phyloP scores from a whole-genome alignment of 64 coral and sea anemone genomes.

The Actinia tenebrosa region DNA sequence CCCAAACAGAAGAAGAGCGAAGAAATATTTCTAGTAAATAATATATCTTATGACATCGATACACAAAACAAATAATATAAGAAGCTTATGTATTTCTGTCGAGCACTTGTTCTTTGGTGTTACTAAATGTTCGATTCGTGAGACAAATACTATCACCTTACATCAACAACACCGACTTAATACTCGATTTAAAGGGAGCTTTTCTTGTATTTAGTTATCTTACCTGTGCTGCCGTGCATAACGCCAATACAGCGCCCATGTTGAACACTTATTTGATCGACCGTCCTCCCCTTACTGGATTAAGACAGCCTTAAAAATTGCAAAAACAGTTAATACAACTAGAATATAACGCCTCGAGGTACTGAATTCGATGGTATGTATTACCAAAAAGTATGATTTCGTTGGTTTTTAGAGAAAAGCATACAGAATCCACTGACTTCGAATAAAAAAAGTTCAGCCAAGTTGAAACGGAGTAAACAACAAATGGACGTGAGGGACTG shows the following conservation, averaged over 20 bases:
- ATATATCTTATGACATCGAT: too few species aligned
- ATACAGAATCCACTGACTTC: not conserved
- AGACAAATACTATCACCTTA: too few species aligned
- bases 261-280: not conserved
- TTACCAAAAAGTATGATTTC: not conserved
- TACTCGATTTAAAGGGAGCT: too few species aligned
- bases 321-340: not conserved
- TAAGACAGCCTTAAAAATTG: not conserved
- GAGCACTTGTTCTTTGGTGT: too few species aligned
- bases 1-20: too few species aligned
- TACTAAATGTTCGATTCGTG: too few species aligned
- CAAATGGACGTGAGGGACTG: not conserved
- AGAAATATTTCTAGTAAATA: too few species aligned
- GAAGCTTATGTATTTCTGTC: too few species aligned
- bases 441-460: not conserved
- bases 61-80: too few species aligned
- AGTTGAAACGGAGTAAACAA: not conserved
- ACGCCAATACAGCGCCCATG: slow-evolving; percentile 21
- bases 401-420: too few species aligned
- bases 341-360: not conserved
- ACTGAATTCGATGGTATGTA: not conserved
- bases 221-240: slow-evolving; percentile 22
- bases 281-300: not conserved
- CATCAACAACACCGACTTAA: too few species aligned
- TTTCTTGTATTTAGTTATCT: not conserved